Base-by-base conservation (phyloP, 2,113 vertebrate species). In the Alces alces region DNA sequence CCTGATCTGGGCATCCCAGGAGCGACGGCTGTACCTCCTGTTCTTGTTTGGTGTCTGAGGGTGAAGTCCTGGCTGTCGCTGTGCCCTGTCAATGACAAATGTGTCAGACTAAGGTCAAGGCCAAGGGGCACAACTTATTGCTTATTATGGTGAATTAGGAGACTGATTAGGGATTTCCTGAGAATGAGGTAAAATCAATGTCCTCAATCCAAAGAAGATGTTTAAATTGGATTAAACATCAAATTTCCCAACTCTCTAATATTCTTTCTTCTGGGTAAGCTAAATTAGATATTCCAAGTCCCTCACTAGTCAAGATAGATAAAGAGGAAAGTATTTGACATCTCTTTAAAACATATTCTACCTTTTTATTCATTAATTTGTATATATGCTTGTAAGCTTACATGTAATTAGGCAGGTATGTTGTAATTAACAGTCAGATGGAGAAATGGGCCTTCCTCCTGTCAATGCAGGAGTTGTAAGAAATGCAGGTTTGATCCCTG, bases 1-100 rank as follows among this genome's bases (percentile, higher is more conserved):
- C 55, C 99, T 99, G 91, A 99, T 99, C 98, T 99, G 99, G 99
- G 99, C 99, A 97, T 99, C 99, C 99, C 99, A 99, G 64, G 99
- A 99, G 79, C 98, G 98, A 30, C 98, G 98, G 96, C 99, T 99
- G 93, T 99, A 99, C 97, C 99, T 99, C 95, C 98, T 99, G 93
- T 99, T 99, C 97, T 99, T 99, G 97, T 99, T 99, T 58, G 99
- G 99, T 9, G 99, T 99, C 90, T 99, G 98, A 12, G 99, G 99
- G 96, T 99, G 99, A 98, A 99, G 95, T 89, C 98, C 99, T 98
- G 54, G 98, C 97, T 98, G 98, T 94, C 99, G 88, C 86, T 98
- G 96, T 88, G 98, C 96, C 98, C 99, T 99, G 66, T 89, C 33
- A 95, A 97, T 19, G 78, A 97, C 27, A 98, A 94, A 89, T 57